phyloP scores from a whole-genome alignment of 1,140 invertebrate species.

The Papilio machaon region DNA sequence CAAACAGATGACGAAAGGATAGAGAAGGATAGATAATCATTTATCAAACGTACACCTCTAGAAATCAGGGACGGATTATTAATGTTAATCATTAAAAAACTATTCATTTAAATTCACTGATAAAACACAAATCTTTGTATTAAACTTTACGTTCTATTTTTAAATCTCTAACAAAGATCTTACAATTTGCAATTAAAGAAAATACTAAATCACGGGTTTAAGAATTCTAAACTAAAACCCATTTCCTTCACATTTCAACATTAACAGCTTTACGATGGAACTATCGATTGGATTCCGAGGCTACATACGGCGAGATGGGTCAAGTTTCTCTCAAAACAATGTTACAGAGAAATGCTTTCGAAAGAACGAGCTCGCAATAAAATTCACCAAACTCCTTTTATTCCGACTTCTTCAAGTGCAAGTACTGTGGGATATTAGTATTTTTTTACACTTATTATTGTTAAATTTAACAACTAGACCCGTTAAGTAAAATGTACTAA shows the following conservation, averaged over 20 bases:
- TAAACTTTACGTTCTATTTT: not conserved
- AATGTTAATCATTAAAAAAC: not conserved
- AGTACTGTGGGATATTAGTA: not conserved
- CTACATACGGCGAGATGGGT: not conserved
- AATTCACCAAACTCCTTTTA: constrained; percentile 16
- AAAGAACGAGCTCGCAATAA: constrained; percentile 24
- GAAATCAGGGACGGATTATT: not conserved
- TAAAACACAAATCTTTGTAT: not conserved
- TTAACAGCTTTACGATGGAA: constrained; percentile 32
- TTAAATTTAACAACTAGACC: not conserved
- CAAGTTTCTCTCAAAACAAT: constrained; percentile 37
- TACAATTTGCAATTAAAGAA: constrained; percentile 10
- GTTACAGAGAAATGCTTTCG: constrained; percentile 37
- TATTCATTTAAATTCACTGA: not conserved
- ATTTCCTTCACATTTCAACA: constrained; percentile 16
- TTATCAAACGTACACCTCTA: no score
- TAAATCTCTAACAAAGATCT: not conserved
- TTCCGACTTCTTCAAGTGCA: constrained; percentile 9
- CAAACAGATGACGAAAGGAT: no score
- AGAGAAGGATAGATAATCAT: no score
- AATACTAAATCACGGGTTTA: constrained; percentile 10
- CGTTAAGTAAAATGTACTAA: no score
- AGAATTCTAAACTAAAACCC: constrained; percentile 18
- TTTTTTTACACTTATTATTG: not conserved
- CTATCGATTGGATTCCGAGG: constrained; percentile 8